These are phyloP conservation scores for Bradynema listronoti DNA, from an alignment of 1,140 invertebrate genomes.

Conservation along the genomic window DNA sequence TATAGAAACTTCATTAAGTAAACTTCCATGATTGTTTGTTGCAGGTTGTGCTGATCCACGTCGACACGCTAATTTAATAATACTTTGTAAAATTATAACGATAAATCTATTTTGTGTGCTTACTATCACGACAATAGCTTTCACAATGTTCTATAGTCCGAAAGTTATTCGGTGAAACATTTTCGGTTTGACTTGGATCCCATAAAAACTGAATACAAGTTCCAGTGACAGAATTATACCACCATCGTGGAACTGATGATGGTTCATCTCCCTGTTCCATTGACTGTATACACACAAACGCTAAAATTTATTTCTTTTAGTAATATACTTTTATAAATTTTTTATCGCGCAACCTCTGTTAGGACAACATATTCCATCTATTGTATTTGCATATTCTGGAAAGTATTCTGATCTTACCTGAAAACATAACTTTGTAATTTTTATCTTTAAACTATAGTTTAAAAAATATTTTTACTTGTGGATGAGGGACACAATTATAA, in stretches of 20 bases:
- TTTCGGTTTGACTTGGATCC: constrained; percentile 46
- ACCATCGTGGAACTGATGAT: constrained; percentile 51
- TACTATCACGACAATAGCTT: constrained; percentile 51
- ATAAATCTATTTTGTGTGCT: constrained; percentile 13
- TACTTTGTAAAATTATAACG: not conserved
- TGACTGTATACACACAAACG: constrained; percentile 53
- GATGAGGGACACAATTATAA: constrained; percentile 54
- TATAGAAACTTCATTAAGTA: constrained; percentile 51
- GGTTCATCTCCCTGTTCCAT: constrained; percentile 55
- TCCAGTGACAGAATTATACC: constrained; percentile 48
- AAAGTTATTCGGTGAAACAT: constrained; percentile 55
- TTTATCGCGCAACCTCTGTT: constrained; percentile 36
- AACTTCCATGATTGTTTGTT: constrained; percentile 17
- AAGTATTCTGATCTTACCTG: constrained; percentile 45
- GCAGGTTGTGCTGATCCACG: constrained; percentile 46
- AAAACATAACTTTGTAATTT: constrained; percentile 2
- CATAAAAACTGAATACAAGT: constrained; percentile 54
- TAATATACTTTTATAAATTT: no score
- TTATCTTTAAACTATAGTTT: constrained; percentile 6
- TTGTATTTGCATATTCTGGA: constrained; percentile 48
- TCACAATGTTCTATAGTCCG: constrained; percentile 53
- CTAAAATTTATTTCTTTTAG: constrained; percentile 19
- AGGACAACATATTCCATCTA: constrained; percentile 54
- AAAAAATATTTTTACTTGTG: constrained; percentile 34
- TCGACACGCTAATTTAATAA: constrained; percentile 43